A percentile compares a stretch with the other conserved stretches of the same genome.
Conservation (phyloP, 2,888 invertebrate species). For the Galerucella nymphaeae region DNA sequence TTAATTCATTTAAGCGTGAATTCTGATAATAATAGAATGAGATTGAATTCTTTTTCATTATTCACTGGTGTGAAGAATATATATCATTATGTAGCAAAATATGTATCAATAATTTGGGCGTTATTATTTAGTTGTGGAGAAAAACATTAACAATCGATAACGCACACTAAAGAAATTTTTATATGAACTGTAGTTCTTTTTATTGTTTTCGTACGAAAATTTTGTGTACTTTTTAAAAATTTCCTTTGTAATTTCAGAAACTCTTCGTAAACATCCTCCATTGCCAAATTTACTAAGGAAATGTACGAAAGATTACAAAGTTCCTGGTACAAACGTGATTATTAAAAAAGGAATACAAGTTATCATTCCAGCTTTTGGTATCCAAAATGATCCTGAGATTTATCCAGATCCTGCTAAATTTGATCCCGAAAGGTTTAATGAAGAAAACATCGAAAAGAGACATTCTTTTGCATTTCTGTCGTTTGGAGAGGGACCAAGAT, state of each 20-base stretch:
- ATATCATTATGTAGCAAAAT: no score
- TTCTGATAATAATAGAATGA: no score
- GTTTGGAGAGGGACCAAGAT: constrained; percentile 70
- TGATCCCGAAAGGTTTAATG: constrained; percentile 71
- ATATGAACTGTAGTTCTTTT: no score
- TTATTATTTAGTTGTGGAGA: no score
- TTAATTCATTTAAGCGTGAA: no score
- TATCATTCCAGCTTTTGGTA: constrained; percentile 45
- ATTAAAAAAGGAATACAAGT: constrained; percentile 46
- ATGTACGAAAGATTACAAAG: constrained; percentile 48
- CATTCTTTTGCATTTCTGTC: constrained; percentile 62
- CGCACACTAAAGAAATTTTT: no score
- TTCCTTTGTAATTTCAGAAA: constrained; percentile 47
- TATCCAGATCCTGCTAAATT: constrained; percentile 71
- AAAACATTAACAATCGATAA: no score
- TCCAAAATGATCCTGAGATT: constrained; percentile 51
- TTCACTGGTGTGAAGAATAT: no score
- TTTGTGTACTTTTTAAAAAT: no score
- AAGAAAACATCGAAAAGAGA: constrained; percentile 66
- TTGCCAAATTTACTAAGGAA: constrained; percentile 43
- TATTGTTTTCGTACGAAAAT: background rate
- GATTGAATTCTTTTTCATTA: no score
- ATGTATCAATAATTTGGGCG: no score
- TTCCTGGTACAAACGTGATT: constrained; percentile 46
- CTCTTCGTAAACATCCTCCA: constrained; percentile 49